phyloP scores from a whole-genome alignment of 2,888 invertebrate species.

The Brachypalpus laphriformis region DNA sequence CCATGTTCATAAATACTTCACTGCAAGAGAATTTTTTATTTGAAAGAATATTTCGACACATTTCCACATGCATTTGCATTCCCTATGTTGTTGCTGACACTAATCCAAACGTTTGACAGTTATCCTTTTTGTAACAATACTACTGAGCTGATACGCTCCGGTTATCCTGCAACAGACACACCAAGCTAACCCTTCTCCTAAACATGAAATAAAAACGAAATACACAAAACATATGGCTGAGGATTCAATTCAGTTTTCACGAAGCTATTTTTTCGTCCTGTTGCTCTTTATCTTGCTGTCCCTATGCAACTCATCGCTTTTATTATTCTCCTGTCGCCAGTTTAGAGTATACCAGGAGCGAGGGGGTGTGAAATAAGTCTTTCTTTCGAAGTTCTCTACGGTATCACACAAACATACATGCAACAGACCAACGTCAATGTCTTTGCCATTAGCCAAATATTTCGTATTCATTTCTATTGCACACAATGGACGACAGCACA shows the following conservation, averaged over 20 bases:
- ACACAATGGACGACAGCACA: constrained; percentile 63
- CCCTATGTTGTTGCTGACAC: constrained; percentile 38
- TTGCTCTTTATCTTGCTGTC: constrained; percentile 61
- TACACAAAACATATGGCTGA: constrained; percentile 22
- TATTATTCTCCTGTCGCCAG: constrained; percentile 71
- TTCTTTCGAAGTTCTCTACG: constrained; percentile 20
- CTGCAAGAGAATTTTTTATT: background rate
- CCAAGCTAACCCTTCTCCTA: background rate
- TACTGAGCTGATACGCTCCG: background rate
- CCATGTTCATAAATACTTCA: background rate
- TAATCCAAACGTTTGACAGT: constrained; percentile 62
- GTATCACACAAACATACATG: background rate
- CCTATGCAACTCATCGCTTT: constrained; percentile 69
- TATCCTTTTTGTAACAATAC: constrained; percentile 41
- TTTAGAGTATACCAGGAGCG: background rate
- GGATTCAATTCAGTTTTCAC: constrained; percentile 56
- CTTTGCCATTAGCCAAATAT: constrained; percentile 71
- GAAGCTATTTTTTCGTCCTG: constrained; percentile 24
- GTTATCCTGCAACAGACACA: constrained; percentile 34
- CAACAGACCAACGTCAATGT: constrained; percentile 18
- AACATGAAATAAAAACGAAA: background rate
- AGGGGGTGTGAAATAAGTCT: background rate
- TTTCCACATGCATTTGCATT: constrained; percentile 25
- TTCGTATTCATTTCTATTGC: constrained; percentile 73
- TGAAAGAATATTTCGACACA: background rate